Conservation (phyloP, 2,113 vertebrate species). For the Hiodon tergisus region DNA sequence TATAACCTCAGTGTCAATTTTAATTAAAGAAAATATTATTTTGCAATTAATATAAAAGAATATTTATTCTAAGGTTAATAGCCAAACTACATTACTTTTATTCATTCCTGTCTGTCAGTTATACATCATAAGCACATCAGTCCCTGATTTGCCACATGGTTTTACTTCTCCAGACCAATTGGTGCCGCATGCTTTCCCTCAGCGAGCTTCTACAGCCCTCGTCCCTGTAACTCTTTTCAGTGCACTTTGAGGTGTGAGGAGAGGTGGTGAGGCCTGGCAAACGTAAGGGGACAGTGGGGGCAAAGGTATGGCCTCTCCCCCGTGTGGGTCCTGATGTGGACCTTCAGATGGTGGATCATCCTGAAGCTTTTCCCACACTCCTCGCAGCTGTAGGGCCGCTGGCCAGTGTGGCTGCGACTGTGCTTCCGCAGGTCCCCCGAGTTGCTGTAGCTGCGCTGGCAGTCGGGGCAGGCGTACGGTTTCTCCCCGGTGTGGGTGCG, state of each 20-base stretch:
- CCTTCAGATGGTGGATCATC: conserved; percentile 35
- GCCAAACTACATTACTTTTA: no score
- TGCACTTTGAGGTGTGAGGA: conserved; percentile 47
- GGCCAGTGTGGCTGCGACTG: conserved; percentile 32
- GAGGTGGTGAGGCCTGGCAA: conserved; percentile 52
- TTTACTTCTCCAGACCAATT: no score
- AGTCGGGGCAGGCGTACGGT: conserved; percentile 40
- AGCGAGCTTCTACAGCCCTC: not conserved
- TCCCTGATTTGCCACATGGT: no score
- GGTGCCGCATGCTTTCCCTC: no score
- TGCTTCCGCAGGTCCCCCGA: conserved; percentile 41
- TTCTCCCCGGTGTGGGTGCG: conserved; percentile 39
- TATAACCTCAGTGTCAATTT: no score
- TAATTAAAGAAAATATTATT: no score
- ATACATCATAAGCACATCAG: no score
- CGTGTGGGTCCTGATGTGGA: conserved; percentile 40
- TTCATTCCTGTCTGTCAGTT: no score
- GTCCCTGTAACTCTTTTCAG: not conserved
- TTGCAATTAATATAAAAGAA: no score
- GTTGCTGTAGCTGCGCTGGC: conserved; percentile 38
- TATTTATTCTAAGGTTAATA: no score
- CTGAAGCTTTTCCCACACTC: conserved; percentile 50
- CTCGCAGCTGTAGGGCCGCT: conserved; percentile 52
- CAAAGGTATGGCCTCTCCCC: conserved; percentile 57
- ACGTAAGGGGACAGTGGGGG: conserved; percentile 51